Conservation (phyloP, 2,113 vertebrate genomes). For the Misgurnus anguillicaudatus region DNA sequence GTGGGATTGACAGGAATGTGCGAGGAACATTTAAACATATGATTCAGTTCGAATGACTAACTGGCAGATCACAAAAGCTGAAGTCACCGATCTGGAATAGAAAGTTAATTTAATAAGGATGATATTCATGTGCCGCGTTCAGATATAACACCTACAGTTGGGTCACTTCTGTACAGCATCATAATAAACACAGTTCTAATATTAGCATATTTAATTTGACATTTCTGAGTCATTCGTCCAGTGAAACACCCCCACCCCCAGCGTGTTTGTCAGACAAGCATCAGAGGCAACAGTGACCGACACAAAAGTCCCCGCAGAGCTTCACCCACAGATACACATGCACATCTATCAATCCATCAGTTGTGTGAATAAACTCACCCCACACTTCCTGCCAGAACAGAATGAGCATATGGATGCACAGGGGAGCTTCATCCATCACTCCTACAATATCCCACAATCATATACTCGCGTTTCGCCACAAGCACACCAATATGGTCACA, state of each 20-base stretch:
- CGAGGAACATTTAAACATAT: slow-evolving; percentile 20
- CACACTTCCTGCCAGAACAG: slow-evolving; percentile 32
- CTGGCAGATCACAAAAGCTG: slow-evolving; percentile 5
- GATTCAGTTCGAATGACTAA: neutral
- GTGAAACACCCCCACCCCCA: neutral
- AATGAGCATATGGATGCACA: slow-evolving; percentile 30
- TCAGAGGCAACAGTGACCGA: slow-evolving; percentile 8
- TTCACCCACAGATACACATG: slow-evolving; percentile 22
- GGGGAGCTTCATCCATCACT: slow-evolving; percentile 33
- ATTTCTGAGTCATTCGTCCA: slow-evolving; percentile 10
- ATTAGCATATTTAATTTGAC: neutral
- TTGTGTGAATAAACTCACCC: slow-evolving; percentile 24
- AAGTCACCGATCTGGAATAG: slow-evolving; percentile 23
- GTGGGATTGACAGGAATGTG: neutral
- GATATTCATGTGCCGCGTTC: slow-evolving; percentile 9
- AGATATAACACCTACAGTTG: neutral
- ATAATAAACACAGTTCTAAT: neutral
- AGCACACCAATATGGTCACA: slow-evolving; percentile 14
- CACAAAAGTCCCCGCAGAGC: slow-evolving; percentile 23
- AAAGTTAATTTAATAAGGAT: slow-evolving; percentile 13
- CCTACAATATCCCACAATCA: slow-evolving; percentile 40
- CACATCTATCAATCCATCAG: slow-evolving; percentile 38
- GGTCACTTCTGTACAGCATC: neutral
- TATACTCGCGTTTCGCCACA: slow-evolving; percentile 28
- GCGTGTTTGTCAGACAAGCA: neutral